Base-by-base conservation (phyloP, 92 coral and sea anemone species). In the Anthopleura xanthogrammica region DNA sequence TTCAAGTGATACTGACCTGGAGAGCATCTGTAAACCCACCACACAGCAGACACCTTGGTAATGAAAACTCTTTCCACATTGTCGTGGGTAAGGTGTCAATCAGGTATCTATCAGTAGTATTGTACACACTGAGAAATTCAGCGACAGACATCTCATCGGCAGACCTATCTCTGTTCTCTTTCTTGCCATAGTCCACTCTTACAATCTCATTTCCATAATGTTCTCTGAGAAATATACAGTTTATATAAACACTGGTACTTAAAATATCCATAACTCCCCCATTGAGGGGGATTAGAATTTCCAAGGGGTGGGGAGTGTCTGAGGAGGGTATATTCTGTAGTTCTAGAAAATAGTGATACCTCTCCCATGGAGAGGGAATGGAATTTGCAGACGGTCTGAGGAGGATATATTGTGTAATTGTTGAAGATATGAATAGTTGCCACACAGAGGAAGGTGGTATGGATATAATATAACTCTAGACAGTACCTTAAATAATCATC, bases 181-280 rank as follows among this genome's bases (percentile, higher is more conserved):
- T 95, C 93, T 91, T 95, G 20, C 97, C 95, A 85, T 93, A 95
- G 80, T 95, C 98, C 43, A 93, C 98, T 86, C 93, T 83, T 7
- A 95, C 92, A 60, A 29, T 70, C 57, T 89, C 85, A 14, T 85
- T 77, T 2, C 98, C 98, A 90, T 91, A 90, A 12, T 93, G 87
- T 71, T 79, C 48, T 76, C 98, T 94, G 42, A 29, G 55, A 75
- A 75, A 75, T 29, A 62, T 19, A 62, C 2, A 54, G 17, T 54
- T 2, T 54, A 29, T 11, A 7, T 54, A 1, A 2, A 46, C 5
- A 46, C 50, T 54, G 17, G 58, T 11, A 54, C 11, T 13, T 54
- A 14, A 1, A 12, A 54, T 54, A 6, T 7, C 58, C 58, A 54
- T 2, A 43, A 4, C 50, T 43, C 50, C 50, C 50, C 50, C 50